phyloP scores from a whole-genome alignment of 2,113 vertebrate genomes.

The Nothobranchius kuhntae region DNA sequence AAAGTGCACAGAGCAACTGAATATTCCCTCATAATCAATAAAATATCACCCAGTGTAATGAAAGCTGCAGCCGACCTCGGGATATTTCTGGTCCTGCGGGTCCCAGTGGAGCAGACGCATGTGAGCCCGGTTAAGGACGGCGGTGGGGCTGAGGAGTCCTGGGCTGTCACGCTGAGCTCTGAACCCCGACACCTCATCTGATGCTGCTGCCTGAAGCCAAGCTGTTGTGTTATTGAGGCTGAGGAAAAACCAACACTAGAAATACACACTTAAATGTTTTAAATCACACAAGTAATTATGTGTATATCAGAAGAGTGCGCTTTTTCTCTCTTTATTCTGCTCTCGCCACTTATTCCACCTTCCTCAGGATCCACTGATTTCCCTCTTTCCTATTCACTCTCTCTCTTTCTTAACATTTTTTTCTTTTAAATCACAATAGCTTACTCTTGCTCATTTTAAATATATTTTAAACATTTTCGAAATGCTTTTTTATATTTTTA shows the following conservation, averaged over 20 bases:
- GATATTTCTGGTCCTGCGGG: slow-evolving; percentile 72
- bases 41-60: slow-evolving; percentile 33
- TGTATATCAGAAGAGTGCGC: too few relatives aligned
- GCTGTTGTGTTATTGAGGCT: slow-evolving; percentile 69
- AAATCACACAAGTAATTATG: too few relatives aligned
- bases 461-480: too few relatives aligned
- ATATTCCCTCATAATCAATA: slow-evolving; percentile 47
- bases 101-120: slow-evolving; percentile 80
- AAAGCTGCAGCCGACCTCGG: slow-evolving; percentile 73
- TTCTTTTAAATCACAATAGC: too few relatives aligned
- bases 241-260: neutral
- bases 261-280: too few relatives aligned
- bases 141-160: slow-evolving; percentile 44
- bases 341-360: too few relatives aligned
- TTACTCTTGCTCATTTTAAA: too few relatives aligned
- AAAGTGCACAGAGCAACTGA: slow-evolving; percentile 14
- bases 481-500: too few relatives aligned
- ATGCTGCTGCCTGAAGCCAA: slow-evolving; percentile 73
- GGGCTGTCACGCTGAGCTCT: slow-evolving; percentile 32
- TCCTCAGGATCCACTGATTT: too few relatives aligned
- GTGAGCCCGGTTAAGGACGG: slow-evolving; percentile 76
- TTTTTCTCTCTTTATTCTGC: too few relatives aligned
- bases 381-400: too few relatives aligned
- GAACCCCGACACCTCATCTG: slow-evolving; percentile 23
- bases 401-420: too few relatives aligned